Evolutionary conservation across 1,140 invertebrate genomes (phyloP).

Genomic region (Calephelis nemesis): DNA sequence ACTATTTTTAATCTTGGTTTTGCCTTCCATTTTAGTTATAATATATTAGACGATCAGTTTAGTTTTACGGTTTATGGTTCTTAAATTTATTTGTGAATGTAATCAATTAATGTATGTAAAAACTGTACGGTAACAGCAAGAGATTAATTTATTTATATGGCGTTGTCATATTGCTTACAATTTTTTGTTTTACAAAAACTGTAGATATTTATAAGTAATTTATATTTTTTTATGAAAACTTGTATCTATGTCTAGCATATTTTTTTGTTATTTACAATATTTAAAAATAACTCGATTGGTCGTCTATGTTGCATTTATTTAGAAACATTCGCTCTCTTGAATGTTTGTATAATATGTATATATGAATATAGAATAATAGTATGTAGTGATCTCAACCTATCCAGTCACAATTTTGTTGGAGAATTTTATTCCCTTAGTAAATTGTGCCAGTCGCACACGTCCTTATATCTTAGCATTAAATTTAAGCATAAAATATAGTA

Average conservation of each 20-base stretch:
- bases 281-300: neutral
- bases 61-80: neutral
- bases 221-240: too few species aligned
- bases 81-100: too few species aligned
- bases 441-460: slow-evolving; percentile 14
- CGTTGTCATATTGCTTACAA: too few species aligned
- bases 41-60: slow-evolving; percentile 3
- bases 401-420: slow-evolving; percentile 2
- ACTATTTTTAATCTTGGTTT: neutral
- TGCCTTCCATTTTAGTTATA: neutral
- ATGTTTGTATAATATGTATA: slow-evolving; percentile 14
- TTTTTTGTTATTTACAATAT: too few species aligned
- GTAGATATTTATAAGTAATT: too few species aligned
- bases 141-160: too few species aligned
- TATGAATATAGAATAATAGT: neutral
- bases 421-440: slow-evolving; percentile 4
- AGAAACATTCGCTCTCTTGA: neutral
- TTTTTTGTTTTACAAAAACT: too few species aligned
- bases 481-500: neutral
- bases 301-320: slow-evolving; percentile 2
- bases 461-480: neutral
- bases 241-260: too few species aligned
- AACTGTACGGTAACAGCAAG: too few species aligned
- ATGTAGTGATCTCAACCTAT: slow-evolving; percentile 13
- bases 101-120: too few species aligned